Evolutionary conservation across 2,888 invertebrate species (phyloP), one percentile per base, ranked within the genome.

Genomic region (Oxystoma pomonae): DNA sequence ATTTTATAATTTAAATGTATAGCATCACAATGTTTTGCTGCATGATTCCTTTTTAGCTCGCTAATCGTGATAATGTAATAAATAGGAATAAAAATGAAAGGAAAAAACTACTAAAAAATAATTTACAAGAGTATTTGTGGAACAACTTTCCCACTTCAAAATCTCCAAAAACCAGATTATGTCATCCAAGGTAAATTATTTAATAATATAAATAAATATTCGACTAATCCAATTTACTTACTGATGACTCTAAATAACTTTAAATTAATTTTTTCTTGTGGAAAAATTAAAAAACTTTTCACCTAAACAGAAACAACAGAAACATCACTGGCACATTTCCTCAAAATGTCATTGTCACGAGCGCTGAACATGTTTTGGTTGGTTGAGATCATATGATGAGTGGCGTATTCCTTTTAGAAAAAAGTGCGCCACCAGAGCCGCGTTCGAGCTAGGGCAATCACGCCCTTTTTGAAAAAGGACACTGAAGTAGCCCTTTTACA

Each of bases 1-100:
- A 35, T 35, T 35, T 35, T 35, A 73, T 71, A 73, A 73, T 70
- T 69, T 64, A 67, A 67, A 52, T n/a, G n/a, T n/a, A n/a, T n/a
- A n/a, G n/a, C n/a, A n/a, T n/a, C n/a, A 35, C 35, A 35, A 35
- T 7, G 35, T 35, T 35, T 7, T 12, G 12, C 12, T 35, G 35
- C 12, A n/a, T 35, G 35, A 35, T 35, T 35, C 35, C 35, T 35
- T 35, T 3, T 35, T 35, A 12, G 35, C 35, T 35, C 12, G 35
- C 35, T 35, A 12, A 35, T 35, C 35, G 35, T 35, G 35, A 35
- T 12, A 7, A 35, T 12, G 35, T 35, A 35, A 35, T 35, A 35
- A 35, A 35, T 7, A 12, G 35, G 35, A 35, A 35, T 35, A 35
- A 35, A 35, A 35, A 35, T 35, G 35, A 35, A 35, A 35, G 35